Base-by-base conservation (phyloP, 30 jellyfish, hydroid and myxozoan species). In the Hydra vulgaris region DNA sequence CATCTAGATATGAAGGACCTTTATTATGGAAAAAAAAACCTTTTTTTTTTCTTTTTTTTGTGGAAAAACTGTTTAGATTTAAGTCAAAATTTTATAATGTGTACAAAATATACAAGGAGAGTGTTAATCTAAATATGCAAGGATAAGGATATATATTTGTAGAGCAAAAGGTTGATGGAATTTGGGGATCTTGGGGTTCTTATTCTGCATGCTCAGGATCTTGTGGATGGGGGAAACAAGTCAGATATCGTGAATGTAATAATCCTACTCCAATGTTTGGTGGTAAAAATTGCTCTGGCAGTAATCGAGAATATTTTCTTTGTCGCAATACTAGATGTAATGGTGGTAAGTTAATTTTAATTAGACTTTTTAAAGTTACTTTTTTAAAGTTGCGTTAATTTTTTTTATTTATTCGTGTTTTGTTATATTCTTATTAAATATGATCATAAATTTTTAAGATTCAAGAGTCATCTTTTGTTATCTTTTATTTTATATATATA, bases 161-260 rank as follows among this genome's bases (percentile, higher is more conserved):
- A 68, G 75, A n/a, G 26, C 15, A 1, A 68, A 68, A 68, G 16
- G 27, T 68, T 68, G 87, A 80, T 26, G 87, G 87, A 16, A 27
- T 61, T 56, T 80, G 87, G 87, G 87, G 87, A 12, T 16, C 21
- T 18, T 80, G 87, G 87, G 26, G 72, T 66, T n/a, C 85, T 19
- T 80, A 15, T 27, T 25, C 84, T 16, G 66, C 27, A 19, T 80
- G 87, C 25, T 19, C 73, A 15, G 81, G 81, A 21, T 4, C 74
- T 18, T 80, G 87, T 80, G 87, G 87, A 19, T 66, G 87, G 87
- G 87, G 87, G 5, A 23, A 16, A 21, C 68, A 54, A 74, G 72
- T 21, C 24, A 27, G 87, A 16, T 1, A 25, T n/a, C 55, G 87
- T 21, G 21, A 25, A 21, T 80, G 87, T 24, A 54, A 80, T 19